phyloP scores from a whole-genome alignment of 2,888 invertebrate species.

The Agriopis marginaria region DNA sequence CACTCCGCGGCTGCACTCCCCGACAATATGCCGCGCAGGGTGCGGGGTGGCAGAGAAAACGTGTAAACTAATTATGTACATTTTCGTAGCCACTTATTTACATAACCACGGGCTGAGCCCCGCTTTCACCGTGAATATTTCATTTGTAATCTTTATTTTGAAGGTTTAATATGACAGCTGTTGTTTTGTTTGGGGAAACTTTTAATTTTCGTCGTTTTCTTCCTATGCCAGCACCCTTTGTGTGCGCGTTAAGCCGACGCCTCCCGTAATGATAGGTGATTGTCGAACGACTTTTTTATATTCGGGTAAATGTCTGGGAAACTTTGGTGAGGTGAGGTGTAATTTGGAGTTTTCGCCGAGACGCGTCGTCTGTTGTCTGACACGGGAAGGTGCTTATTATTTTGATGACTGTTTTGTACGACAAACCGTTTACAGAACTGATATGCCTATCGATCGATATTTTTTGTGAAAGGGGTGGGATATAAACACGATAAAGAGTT shows the following conservation, averaged over 20 bases:
- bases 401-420: constrained; percentile 70
- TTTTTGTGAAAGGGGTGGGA: constrained; percentile 46
- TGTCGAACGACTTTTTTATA: constrained; percentile 74
- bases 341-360: constrained; percentile 76
- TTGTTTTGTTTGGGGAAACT: constrained; percentile 84
- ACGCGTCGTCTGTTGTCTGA: constrained; percentile 65
- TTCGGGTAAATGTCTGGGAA: constrained; percentile 73
- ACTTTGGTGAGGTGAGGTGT: constrained; percentile 70
- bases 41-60: constrained; percentile 76
- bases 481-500: constrained; percentile 14
- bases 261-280: constrained; percentile 83
- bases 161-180: constrained; percentile 86
- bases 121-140: constrained; percentile 87
- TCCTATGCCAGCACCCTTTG: constrained; percentile 74
- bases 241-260: constrained; percentile 73
- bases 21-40: constrained; percentile 74
- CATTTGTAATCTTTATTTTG: constrained; percentile 85
- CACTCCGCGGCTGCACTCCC: constrained; percentile 32
- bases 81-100: constrained; percentile 86
- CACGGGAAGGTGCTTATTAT: constrained; percentile 72
- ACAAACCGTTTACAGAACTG: constrained; percentile 23
- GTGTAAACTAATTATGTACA: constrained; percentile 87
- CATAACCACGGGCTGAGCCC: constrained; percentile 83
- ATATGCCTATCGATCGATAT: constrained; percentile 44
- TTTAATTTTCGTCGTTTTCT: constrained; percentile 83